These are phyloP conservation scores for Xenopus laevis DNA, from an alignment of 2,113 vertebrate genomes.

Conservation along the genomic window DNA sequence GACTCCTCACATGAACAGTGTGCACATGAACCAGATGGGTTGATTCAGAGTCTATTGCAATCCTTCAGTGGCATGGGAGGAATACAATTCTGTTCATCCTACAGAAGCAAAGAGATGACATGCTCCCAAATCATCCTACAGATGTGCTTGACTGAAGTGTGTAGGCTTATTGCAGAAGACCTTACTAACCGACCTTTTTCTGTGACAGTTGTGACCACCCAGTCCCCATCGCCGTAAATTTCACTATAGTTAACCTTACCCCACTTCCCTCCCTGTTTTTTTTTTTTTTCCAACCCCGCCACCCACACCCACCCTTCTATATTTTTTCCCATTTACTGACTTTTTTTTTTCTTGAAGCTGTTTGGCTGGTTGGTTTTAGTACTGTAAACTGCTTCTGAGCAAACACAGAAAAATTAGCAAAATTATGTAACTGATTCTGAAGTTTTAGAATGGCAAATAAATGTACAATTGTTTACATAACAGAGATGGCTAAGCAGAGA, in stretches of 20 bases:
- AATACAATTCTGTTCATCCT: conserved; percentile 52
- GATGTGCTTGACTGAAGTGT: conserved; percentile 82
- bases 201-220: conserved; percentile 78
- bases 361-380: conserved; percentile 84
- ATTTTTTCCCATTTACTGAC: conserved; percentile 21
- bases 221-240: conserved; percentile 69
- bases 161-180: conserved; percentile 81
- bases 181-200: conserved; percentile 82
- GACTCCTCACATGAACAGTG: conserved; percentile 78
- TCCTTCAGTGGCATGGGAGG: conserved; percentile 50
- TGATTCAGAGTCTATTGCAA: conserved; percentile 62
- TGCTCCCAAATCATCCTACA: conserved; percentile 77
- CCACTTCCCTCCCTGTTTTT: conserved; percentile 51
- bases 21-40: conserved; percentile 82
- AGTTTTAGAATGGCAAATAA: conserved; percentile 84
- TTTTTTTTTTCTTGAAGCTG: conserved; percentile 72
- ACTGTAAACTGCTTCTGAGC: conserved; percentile 84
- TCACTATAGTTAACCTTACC: conserved; percentile 75
- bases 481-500: conserved; percentile 80
- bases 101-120: conserved; percentile 64
- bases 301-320: background rate
- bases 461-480: conserved; percentile 86
- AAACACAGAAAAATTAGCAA: conserved; percentile 81
- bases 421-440: conserved; percentile 83
- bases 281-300: conserved; percentile 43